Conservation (phyloP, 2,888 invertebrate genomes). For the Chymomyza fuscimana region DNA sequence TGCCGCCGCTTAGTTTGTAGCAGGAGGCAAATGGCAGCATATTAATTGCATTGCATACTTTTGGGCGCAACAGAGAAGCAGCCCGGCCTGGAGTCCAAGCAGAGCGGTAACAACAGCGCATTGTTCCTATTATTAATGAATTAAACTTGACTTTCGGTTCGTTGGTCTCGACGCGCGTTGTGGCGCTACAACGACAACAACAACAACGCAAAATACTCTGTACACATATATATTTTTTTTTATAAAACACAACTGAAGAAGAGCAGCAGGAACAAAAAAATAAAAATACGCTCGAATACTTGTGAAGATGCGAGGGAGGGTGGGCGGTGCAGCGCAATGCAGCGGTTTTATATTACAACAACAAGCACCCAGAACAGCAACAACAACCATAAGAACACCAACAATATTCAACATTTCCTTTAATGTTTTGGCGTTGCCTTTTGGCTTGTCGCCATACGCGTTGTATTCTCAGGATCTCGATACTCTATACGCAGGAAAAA, state of each 20-base stretch:
- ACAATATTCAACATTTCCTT: conserved; percentile 2
- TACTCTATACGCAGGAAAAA: background rate
- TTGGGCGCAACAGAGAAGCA: conserved; percentile 28
- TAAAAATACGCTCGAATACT: background rate
- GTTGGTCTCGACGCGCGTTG: conserved; percentile 50
- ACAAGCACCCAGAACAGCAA: background rate
- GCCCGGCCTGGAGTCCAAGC: background rate
- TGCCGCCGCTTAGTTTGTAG: conserved; percentile 12
- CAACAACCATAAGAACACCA: background rate
- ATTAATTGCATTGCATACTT: conserved; percentile 74
- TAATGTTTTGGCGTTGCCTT: background rate
- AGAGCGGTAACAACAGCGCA: conserved; percentile 7
- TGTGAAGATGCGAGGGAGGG: background rate
- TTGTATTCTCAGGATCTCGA: background rate
- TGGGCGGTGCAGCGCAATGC: background rate
- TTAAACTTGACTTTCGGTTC: conserved; percentile 78
- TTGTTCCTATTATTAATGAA: conserved; percentile 68
- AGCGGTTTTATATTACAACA: conserved; percentile 8
- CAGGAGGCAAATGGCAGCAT: conserved; percentile 27
- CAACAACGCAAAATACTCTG: background rate
- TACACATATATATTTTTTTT: background rate
- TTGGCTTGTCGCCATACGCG: background rate
- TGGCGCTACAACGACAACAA: background rate
- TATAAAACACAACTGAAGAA: background rate
- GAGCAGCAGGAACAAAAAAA: background rate